Conservation (phyloP, 1,140 invertebrate species). For the Paraescarpia echinospica region DNA sequence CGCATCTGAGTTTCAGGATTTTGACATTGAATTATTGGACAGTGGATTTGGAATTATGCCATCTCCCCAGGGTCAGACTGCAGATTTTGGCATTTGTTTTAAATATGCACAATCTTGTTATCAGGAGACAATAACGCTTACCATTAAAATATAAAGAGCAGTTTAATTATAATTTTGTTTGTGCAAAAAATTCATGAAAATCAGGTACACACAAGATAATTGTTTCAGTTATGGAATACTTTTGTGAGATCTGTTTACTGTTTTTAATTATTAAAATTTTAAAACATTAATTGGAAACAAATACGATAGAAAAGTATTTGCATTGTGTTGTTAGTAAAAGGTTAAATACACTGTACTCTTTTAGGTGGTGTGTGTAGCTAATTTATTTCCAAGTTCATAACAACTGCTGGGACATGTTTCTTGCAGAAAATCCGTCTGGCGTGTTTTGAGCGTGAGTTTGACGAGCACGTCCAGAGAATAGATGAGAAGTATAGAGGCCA, state of each 20-base stretch:
- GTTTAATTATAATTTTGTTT: no score
- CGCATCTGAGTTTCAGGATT: no score
- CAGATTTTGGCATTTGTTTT: neutral
- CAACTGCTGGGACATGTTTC: neutral
- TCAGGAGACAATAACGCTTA: no score
- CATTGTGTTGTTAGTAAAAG: neutral
- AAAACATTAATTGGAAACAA: neutral
- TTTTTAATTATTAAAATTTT: neutral
- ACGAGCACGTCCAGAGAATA: slow-evolving; percentile 48
- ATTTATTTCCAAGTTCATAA: neutral
- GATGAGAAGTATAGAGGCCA: slow-evolving; percentile 51
- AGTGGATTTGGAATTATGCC: neutral
- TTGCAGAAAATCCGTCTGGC: slow-evolving; percentile 48
- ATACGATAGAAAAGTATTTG: neutral
- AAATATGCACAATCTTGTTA: no score
- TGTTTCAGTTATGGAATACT: no score
- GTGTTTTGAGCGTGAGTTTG: slow-evolving; percentile 51
- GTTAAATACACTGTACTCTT: neutral
- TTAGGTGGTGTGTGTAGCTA: neutral
- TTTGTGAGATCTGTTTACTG: no score
- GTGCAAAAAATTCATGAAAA: no score
- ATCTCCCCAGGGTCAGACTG: neutral
- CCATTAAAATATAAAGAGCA: no score
- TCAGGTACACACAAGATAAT: no score
- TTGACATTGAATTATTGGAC: neutral